These are phyloP conservation scores for Bungarus multicinctus DNA, from an alignment of 2,113 vertebrate genomes.

Conservation along the genomic window DNA sequence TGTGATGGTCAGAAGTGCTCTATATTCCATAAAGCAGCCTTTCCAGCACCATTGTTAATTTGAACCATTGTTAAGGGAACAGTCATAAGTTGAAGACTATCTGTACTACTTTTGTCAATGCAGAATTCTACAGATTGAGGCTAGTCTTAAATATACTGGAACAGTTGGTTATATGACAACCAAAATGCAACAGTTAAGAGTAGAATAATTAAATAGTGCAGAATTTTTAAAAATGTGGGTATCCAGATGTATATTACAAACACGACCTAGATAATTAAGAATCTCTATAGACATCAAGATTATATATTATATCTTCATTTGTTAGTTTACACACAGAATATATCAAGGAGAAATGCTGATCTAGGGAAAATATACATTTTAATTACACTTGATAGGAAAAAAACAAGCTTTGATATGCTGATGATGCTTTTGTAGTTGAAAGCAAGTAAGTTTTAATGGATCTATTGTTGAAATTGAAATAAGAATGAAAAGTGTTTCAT, in stretches of 20 bases:
- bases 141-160: neutral
- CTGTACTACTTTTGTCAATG: neutral
- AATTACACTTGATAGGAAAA: neutral
- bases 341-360: neutral
- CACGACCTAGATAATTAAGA: too few species aligned
- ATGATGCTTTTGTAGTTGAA: neutral
- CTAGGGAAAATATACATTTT: neutral
- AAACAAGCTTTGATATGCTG: neutral
- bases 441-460: neutral
- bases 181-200: neutral
- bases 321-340: neutral
- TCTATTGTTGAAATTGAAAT: neutral
- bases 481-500: neutral
- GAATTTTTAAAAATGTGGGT: neutral
- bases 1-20: too few species aligned
- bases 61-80: too few species aligned
- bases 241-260: neutral
- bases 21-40: too few species aligned
- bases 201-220: neutral
- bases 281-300: neutral
- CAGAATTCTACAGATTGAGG: neutral
- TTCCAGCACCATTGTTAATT: too few species aligned
- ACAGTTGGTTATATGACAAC: neutral
- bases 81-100: too few species aligned
- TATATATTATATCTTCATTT: neutral